phyloP scores from a whole-genome alignment of 2,113 vertebrate genomes.

The Tychaedon coryphoeus region DNA sequence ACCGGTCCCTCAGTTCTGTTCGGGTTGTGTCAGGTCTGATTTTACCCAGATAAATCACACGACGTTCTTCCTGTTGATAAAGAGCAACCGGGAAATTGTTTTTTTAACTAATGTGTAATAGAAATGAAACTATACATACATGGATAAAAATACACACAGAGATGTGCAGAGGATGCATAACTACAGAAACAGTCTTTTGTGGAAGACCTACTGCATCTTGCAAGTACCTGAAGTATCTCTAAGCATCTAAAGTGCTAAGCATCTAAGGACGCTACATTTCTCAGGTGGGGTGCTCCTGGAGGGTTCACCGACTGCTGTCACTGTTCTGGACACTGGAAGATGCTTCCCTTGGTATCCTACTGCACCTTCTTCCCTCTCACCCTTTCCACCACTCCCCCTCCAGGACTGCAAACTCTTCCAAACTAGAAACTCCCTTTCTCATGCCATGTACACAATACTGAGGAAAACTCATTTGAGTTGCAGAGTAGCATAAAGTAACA shows the following conservation, averaged over 20 bases:
- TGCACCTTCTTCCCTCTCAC: neutral
- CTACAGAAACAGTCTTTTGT: neutral
- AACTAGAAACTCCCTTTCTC: neutral
- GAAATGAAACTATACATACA: neutral
- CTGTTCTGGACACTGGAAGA: neutral
- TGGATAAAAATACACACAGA: neutral
- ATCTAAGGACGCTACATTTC: neutral
- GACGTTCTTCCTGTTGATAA: conserved; percentile 89
- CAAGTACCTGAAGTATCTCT: neutral
- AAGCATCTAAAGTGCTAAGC: neutral
- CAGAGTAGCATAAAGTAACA: neutral
- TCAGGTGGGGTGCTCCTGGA: neutral
- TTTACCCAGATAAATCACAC: conserved; percentile 95
- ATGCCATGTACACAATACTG: neutral
- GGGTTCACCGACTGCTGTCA: neutral
- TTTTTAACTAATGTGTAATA: neutral
- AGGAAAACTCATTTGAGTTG: neutral
- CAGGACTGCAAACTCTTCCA: neutral
- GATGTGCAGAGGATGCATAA: neutral
- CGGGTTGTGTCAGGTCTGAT: conserved; percentile 90
- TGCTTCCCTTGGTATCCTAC: neutral
- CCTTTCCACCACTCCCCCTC: neutral
- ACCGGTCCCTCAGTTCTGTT: conserved; percentile 92
- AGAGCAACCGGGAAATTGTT: conserved; percentile 10
- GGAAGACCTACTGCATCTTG: neutral